Evolutionary conservation across 2,888 invertebrate species (phyloP), one percentile per base, ranked within the genome.

Genomic region (Eupithecia centaureata): DNA sequence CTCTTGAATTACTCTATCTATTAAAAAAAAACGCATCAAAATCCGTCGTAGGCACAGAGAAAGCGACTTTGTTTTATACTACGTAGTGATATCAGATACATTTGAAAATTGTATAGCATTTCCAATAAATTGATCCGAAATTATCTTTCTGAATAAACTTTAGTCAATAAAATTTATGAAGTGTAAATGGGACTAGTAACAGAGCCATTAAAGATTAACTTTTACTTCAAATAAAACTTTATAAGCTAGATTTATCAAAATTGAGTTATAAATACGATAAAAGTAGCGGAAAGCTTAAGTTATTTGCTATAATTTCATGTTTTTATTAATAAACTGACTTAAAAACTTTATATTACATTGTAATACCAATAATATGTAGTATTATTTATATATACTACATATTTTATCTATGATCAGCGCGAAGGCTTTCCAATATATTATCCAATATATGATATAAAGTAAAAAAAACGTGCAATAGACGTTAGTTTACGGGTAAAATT

Each of bases 201-300:
- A 59, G 25, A 35, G 56, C 35, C 42, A 63, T 63, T 12, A 30
- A 28, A 69, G 63, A 63, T 70, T 57, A 66, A 38, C 28, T 65
- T 52, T 35, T 32, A 65, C 59, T 59, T 63, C 57, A 68, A 61
- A 63, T 69, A 51, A 65, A 69, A 56, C 5, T 70, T 66, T 63
- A 70, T 67, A 58, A 25, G 61, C 18, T 60, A 56, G 62, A 61
- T 62, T 67, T 70, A 67, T 64, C 61, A 52, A n/a, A 59, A 70
- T 27, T 51, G n/a, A 61, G 62, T 56, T 35, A 67, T 70, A 67
- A 65, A 70, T 38, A 3, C 32, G 38, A 52, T 66, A 66, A 35
- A 69, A 28, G 18, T 27, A 35, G 67, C 63, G 63, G 35, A 63
- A 61, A 56, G 57, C 35, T 54, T 61, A 47, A 7, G 10, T 52